Evolutionary conservation across 92 coral and sea anemone genomes (phyloP).

Genomic region (Zoanthus sociatus): DNA sequence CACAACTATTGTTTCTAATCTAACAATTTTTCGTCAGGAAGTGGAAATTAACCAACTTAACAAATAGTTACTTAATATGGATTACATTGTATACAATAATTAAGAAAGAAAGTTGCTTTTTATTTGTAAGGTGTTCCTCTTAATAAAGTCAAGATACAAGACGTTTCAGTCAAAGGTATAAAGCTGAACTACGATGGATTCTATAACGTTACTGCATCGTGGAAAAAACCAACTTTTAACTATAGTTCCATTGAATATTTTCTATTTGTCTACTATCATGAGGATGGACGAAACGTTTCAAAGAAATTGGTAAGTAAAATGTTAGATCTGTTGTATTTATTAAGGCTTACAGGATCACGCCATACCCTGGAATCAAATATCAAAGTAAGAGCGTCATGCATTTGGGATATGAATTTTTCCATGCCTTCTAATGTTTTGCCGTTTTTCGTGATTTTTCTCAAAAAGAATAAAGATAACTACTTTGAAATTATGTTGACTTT

Average conservation of each 20-base stretch:
- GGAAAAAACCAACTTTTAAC: slow-evolving; percentile 19
- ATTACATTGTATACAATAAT: no score
- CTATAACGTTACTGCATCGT: not conserved
- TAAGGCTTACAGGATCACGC: no score
- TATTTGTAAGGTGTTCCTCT: slow-evolving; percentile 12
- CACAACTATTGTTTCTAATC: no score
- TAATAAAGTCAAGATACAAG: not conserved
- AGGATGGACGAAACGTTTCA: slow-evolving; percentile 15
- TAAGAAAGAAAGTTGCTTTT: not conserved
- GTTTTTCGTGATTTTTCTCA: not conserved
- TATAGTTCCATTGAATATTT: slow-evolving; percentile 17
- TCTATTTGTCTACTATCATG: slow-evolving; percentile 12
- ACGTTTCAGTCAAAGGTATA: not conserved
- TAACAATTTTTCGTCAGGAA: no score
- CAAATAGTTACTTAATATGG: not conserved
- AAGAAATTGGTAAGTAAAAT: slow-evolving; percentile 10
- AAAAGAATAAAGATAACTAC: not conserved
- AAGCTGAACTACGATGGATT: not conserved
- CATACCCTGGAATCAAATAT: no score
- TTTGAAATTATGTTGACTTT: not conserved
- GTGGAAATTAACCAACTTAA: not conserved
- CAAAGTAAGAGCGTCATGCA: no score
- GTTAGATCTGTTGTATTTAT: not conserved
- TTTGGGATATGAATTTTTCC: no score
- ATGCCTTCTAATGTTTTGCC: no score